Evolutionary conservation across 92 coral and sea anemone genomes (phyloP), one percentile per base, ranked within the genome.

Genomic region (Zoanthus sociatus): DNA sequence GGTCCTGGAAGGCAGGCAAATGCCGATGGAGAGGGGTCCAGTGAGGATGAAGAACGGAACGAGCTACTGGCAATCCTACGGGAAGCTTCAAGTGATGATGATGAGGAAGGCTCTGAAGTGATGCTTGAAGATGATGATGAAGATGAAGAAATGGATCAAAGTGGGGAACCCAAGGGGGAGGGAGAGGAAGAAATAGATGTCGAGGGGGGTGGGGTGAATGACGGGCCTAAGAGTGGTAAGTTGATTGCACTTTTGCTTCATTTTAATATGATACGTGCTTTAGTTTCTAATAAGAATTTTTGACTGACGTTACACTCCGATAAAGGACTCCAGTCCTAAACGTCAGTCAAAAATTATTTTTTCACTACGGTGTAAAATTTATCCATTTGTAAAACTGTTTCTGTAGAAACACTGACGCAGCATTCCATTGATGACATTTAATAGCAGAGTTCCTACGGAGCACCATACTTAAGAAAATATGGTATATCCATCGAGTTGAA

Each of bases 21-120:
- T 30, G 88, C 87, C 0, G 85, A 66, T 18, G 54, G 61, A 10
- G 85, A 16, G 14, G 85, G 85, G 21, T 81, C 85, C 26, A 94
- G 95, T 70, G 98, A 93, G 42, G 94, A 95, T 53, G 99, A 97
- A 20, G 95, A 92, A 61, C 89, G 97, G 71, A 93, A 94, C 67
- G 98, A 93, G 81, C 92, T 95, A 32, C 92, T 95, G 73, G 96
- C 96, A 55, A 93, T 97, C 71, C 96, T 97, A 12, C 98, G 96
- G 67, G 99, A 97, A 79, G 98, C 99, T 15, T 93, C 96, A 61
- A 97, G 99, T 83, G 99, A 97, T 84, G 99, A 97, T 30, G 98
- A 94, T 21, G 95, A 96, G 7, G 93, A 88, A 7, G 99, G 88
- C 30, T 83, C 84, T 64, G 98, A 89, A 58, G 92, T 86, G 32